A percentile compares a stretch with the other conserved stretches of the same genome.
phyloP scores from a whole-genome alignment of 2,888 invertebrate genomes.

The Syrphus vitripennis region DNA sequence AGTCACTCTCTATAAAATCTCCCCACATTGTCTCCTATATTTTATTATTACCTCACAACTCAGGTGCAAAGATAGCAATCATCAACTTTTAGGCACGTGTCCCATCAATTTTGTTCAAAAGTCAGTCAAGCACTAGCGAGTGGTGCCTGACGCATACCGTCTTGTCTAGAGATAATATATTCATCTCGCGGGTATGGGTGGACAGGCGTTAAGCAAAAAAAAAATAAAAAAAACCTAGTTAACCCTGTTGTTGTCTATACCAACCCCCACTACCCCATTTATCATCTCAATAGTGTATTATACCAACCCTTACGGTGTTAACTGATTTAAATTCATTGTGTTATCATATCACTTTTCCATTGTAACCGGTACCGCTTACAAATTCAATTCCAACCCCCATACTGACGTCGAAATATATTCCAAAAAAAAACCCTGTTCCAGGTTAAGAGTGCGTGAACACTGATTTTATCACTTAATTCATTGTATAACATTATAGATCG shows the following conservation, averaged over 20 bases:
- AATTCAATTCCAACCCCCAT: constrained; percentile 40
- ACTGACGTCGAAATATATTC: background rate
- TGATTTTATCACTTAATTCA: constrained; percentile 73
- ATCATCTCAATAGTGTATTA: background rate
- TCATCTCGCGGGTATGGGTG: constrained; percentile 48
- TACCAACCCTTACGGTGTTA: constrained; percentile 32
- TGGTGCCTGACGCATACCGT: background rate
- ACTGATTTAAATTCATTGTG: constrained; percentile 66
- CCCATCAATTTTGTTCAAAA: constrained; percentile 53
- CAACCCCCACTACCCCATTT: background rate
- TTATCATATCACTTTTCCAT: constrained; percentile 68
- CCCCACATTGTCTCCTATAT: background rate
- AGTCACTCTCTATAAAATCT: background rate
- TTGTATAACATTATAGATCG: constrained; percentile 69
- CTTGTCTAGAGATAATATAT: constrained; percentile 22
- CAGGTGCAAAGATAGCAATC: constrained; percentile 79
- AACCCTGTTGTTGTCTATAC: too few relatives aligned
- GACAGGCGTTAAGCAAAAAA: constrained; percentile 18
- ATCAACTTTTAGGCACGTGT: constrained; percentile 63
- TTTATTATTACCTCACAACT: too few relatives aligned
- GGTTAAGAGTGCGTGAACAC: constrained; percentile 74
- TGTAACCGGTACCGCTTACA: constrained; percentile 64
- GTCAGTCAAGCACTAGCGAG: constrained; percentile 55
- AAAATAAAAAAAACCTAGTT: constrained; percentile 11
- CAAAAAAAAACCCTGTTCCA: constrained; percentile 51